These are phyloP conservation scores for Etheostoma cragini DNA, from an alignment of 2,113 vertebrate species.

Conservation along the genomic window DNA sequence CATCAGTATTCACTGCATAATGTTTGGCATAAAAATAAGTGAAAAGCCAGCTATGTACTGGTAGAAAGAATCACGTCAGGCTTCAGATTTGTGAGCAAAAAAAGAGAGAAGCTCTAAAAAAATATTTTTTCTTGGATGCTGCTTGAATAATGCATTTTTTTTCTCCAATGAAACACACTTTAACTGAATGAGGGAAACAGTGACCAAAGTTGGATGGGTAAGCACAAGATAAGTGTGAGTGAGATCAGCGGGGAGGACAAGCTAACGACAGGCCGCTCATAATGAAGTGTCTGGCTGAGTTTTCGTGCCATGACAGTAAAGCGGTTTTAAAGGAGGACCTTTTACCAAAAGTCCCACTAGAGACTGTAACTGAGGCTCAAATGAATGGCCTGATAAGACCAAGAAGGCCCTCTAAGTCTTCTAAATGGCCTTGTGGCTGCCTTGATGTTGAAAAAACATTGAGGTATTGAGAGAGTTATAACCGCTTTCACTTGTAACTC, in stretches of 20 bases:
- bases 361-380: slow-evolving; percentile 32
- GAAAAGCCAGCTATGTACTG: slow-evolving; percentile 14
- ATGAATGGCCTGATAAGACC: slow-evolving; percentile 54
- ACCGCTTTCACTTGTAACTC: slow-evolving; percentile 26
- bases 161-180: background rate
- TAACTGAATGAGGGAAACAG: background rate
- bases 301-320: slow-evolving; percentile 55
- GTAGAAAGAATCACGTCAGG: background rate
- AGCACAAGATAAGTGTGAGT: slow-evolving; percentile 32
- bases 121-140: slow-evolving; percentile 3
- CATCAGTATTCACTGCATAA: slow-evolving; percentile 11
- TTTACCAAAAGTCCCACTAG: slow-evolving; percentile 26
- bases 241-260: slow-evolving; percentile 43
- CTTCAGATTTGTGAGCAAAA: background rate
- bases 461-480: slow-evolving; percentile 47
- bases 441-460: slow-evolving; percentile 34
- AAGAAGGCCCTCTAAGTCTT: slow-evolving; percentile 27
- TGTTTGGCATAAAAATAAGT: slow-evolving; percentile 26
- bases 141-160: background rate
- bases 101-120: slow-evolving; percentile 27
- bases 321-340: slow-evolving; percentile 24
- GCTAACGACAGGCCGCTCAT: slow-evolving; percentile 43
- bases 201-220: slow-evolving; percentile 6
- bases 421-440: background rate
- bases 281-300: slow-evolving; percentile 52